Percentiles rank a stretch among this genome's conserved stretches.
Conservation (phyloP, 2,797 vertebrate species). For the Buphagus erythrorhynchus region DNA sequence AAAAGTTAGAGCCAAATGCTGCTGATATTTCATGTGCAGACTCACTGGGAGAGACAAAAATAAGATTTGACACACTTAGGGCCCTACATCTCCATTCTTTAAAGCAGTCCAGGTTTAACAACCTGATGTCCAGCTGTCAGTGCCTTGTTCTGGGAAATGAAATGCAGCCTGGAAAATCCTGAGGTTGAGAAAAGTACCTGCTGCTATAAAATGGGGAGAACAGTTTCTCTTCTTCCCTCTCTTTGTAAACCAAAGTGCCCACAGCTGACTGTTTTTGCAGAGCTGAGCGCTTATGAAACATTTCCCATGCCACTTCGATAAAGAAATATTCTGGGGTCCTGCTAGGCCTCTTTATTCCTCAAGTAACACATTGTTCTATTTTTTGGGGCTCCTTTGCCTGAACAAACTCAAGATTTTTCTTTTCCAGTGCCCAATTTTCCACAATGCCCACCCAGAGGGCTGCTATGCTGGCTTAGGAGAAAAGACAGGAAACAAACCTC, state of each 20-base stretch:
- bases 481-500: not conserved
- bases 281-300: not conserved
- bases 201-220: not conserved
- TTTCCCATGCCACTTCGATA: not conserved
- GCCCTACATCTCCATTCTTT: not conserved
- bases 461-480: not conserved
- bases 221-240: not conserved
- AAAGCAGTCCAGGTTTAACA: not conserved
- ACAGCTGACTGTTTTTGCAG: not conserved
- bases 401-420: not conserved
- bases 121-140: not conserved
- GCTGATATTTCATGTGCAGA: not conserved
- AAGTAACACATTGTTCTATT: not conserved
- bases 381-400: not conserved
- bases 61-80: not conserved
- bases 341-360: not conserved
- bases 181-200: not conserved
- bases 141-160: not conserved
- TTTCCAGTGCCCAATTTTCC: not conserved
- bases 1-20: not conserved
- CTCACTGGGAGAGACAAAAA: not conserved
- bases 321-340: not conserved
- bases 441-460: not conserved
- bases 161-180: not conserved
- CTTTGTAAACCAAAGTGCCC: not conserved